Conservation (phyloP, 2,797 vertebrate species). For the Caiman crocodilus region DNA sequence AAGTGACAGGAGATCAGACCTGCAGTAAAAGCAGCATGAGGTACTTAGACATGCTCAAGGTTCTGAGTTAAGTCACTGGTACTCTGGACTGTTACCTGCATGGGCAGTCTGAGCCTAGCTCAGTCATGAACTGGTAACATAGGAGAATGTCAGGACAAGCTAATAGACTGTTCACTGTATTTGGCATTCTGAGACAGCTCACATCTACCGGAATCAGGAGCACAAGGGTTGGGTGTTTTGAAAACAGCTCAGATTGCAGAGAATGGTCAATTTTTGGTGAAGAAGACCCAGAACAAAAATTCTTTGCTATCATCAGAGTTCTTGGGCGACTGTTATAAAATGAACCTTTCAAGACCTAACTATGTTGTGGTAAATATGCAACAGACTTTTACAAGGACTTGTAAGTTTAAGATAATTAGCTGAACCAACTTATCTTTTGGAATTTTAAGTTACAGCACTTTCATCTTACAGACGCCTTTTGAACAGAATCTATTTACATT, state of each 20-base stretch:
- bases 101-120: not conserved
- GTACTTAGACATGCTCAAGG: not conserved
- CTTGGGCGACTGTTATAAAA: too few species aligned
- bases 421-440: conserved; percentile 6
- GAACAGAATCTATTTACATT: not conserved
- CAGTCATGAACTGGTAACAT: not conserved
- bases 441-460: rapidly evolving
- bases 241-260: not conserved
- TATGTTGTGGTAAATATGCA: not conserved
- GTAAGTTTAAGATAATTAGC: not conserved
- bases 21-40: not conserved
- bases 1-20: not conserved
- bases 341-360: not conserved
- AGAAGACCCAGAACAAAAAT: too few species aligned
- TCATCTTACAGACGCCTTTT: not conserved
- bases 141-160: not conserved
- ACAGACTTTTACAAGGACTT: not conserved
- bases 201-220: not conserved
- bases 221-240: not conserved
- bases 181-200: not conserved
- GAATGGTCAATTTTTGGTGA: too few species aligned
- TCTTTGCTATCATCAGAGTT: too few species aligned
- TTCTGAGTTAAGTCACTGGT: not conserved
- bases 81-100: not conserved
- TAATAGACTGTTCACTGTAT: not conserved